Base-by-base conservation (phyloP, 2,113 vertebrate species). In the Tychaedon coryphoeus region DNA sequence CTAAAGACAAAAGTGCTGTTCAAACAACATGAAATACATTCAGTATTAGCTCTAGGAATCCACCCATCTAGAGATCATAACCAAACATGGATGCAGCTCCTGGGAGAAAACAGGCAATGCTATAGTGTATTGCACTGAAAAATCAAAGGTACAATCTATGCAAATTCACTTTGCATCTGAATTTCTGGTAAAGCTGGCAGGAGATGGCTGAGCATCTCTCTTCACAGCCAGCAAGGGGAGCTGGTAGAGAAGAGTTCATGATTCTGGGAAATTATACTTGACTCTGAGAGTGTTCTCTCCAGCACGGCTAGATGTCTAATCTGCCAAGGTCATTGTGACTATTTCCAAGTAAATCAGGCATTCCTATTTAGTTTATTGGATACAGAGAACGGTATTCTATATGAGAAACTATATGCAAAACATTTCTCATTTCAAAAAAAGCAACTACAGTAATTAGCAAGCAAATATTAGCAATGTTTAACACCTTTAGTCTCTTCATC, bases 221-320 rank as follows among this genome's bases (percentile, higher is more conserved):
- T 22, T 47, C 3, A 4, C 12, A 56, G 86, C 72, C 75, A n/a
- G 34, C 24, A 42, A 88, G 72, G 69, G 80, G 88, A 95, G 94
- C 84, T 93, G 54, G 36, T 45, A 80, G 54, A 73, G 58, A 83
- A 29, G 38, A 57, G 50, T 89, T 91, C 20, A 2, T 33, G 24
- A 26, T 64, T 67, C 62, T 58, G 18, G 24, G 34, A 14, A 19
- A 54, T 5, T 15, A 4, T 5, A 8, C 8, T 2, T 33, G 57
- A 22, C 36, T 12, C 36, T 23, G 18, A 0, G 0, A 16, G 7
- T 9, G 19, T 9, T 72, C 36, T 2, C 67, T 84, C 42, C 74
- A 91, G 69, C 76, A n/a, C 0, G 2, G 9, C 31, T 54, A 13
- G 13, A 38, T 33, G n/a, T 66, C 25, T 22, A 8, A 22, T 28